Evolutionary conservation across 2,797 vertebrate species (phyloP), one percentile per base, ranked within the genome.

Genomic region (Sarcoramphus papa): DNA sequence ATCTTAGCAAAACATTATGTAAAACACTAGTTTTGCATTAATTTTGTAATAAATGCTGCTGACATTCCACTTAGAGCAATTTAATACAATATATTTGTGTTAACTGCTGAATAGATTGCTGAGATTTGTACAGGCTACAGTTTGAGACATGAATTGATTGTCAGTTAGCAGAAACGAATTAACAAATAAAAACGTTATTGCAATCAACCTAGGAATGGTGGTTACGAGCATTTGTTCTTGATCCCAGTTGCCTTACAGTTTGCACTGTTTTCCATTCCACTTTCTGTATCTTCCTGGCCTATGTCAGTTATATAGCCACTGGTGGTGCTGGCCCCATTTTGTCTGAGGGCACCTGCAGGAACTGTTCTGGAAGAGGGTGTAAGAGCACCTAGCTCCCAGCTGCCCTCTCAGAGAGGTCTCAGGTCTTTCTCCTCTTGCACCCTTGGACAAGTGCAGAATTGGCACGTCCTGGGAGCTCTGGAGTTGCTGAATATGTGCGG

Each of bases 31-130:
- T 37, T 37, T 37, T 37, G 37, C 10, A 10, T 37, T 41, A 80
- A 75, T 85, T 91, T 80, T 80, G 24, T 43, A 91, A 87, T 83
- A 80, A 92, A 85, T 75, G 76, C 17, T 75, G 56, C 37, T 60
- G 56, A 53, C 45, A 68, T 48, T 67, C 62, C 37, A 59, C 35
- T 94, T 83, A 77, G 14, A 50, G 9, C 10, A 82, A 76, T 85
- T 73, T 73, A 74, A 85, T 50, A 53, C 54, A 82, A 76, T 47
- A 10, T 59, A 73, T 62, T 15, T 63, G 16, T 37, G 19, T 37
- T 91, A 72, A 77, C 3, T 35, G 27, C 25, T 64, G 72, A 92
- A 93, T 13, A 91, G 53, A 81, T 50, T 70, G 41, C 41, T 53
- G 76, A 77, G 56, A 80, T 86, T 62, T 83, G 50, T 70, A 74